phyloP scores from a whole-genome alignment of 2,113 vertebrate genomes.

The Serilophus lunatus region DNA sequence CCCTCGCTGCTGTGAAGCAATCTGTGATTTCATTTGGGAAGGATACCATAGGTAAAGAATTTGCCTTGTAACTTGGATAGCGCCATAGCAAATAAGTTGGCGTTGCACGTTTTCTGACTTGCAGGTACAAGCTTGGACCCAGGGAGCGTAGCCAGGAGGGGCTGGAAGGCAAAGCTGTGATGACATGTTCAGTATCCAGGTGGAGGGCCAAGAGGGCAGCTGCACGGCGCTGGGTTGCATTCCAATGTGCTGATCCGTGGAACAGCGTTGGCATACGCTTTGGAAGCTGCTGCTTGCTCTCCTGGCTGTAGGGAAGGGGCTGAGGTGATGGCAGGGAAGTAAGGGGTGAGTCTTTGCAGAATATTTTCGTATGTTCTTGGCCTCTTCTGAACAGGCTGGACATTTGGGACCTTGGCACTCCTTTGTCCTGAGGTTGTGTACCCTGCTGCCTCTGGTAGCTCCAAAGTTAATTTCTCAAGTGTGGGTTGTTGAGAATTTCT shows the following conservation, averaged over 20 bases:
- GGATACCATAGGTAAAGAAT: not conserved
- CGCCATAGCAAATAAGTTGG: slow-evolving; percentile 49
- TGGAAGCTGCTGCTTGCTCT: slow-evolving; percentile 55
- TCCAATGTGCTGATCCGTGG: slow-evolving; percentile 56
- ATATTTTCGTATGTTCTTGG: not conserved
- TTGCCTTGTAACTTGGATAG: slow-evolving; percentile 57
- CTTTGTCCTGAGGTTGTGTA: not conserved
- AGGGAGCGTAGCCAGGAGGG: slow-evolving; percentile 61
- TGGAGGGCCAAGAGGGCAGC: slow-evolving; percentile 59
- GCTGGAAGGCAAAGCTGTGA: slow-evolving; percentile 56
- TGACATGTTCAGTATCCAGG: slow-evolving; percentile 60
- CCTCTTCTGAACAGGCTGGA: not conserved
- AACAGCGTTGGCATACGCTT: slow-evolving; percentile 46
- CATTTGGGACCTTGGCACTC: not conserved
- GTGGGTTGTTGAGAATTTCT: not conserved
- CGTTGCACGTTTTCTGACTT: slow-evolving; percentile 56
- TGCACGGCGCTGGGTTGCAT: slow-evolving; percentile 6
- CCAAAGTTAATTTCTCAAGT: not conserved
- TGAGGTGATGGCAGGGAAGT: slow-evolving; percentile 57
- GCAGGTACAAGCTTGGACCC: slow-evolving; percentile 61
- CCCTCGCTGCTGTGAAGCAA: not conserved
- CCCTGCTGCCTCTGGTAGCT: not conserved
- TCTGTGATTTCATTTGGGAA: not conserved
- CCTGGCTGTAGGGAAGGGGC: slow-evolving; percentile 49
- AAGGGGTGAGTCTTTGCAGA: slow-evolving; percentile 34